phyloP scores from a whole-genome alignment of 35 echinoderm and acorn worm genomes.

The Ophiothrix spiculata region DNA sequence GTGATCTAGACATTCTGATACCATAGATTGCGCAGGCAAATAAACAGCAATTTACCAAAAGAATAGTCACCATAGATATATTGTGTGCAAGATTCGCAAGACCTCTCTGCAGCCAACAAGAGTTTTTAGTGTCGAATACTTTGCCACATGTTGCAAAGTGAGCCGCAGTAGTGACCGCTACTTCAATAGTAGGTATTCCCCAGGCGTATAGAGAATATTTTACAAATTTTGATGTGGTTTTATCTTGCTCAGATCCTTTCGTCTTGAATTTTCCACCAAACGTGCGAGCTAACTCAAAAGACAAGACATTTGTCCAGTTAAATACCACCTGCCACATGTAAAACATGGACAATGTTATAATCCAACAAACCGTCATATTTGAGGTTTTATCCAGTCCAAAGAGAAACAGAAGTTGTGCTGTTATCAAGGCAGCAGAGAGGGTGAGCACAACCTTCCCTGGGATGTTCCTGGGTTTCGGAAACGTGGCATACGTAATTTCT shows the following conservation, averaged over 20 bases:
- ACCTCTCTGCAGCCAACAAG: not conserved
- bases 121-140: not conserved
- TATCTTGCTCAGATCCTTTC: not conserved
- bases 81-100: not conserved
- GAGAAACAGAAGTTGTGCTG: not conserved
- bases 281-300: not conserved
- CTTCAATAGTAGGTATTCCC: not conserved
- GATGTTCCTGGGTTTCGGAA: not conserved
- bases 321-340: not conserved
- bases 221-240: not conserved
- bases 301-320: not conserved
- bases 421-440: not conserved
- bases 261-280: not conserved
- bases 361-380: not conserved
- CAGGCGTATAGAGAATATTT: not conserved
- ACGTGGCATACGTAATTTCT: not conserved
- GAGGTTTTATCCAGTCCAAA: not conserved
- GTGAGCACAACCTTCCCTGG: not conserved
- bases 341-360: not conserved
- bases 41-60: not conserved
- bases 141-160: not conserved
- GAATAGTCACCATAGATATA: not conserved
- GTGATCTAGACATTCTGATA: not conserved
- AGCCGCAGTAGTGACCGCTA: not conserved
- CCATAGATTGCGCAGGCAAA: not conserved